Base-by-base conservation (phyloP, 2,888 invertebrate genomes). In the Nomada lathburiana region DNA sequence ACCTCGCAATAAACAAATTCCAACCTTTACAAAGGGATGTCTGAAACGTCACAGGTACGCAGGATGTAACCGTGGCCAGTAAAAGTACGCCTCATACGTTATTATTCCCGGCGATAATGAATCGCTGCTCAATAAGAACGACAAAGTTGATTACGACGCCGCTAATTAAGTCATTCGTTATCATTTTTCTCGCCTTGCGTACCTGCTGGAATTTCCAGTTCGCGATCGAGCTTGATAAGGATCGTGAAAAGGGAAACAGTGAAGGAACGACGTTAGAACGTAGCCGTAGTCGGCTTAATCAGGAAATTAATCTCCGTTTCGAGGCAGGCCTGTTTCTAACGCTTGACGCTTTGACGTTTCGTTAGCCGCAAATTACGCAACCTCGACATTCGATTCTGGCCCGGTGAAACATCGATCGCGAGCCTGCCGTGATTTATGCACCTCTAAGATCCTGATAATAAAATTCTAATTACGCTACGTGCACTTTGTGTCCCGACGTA, bases 291-390 rank as follows among this genome's bases (percentile, higher is more conserved):
- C 42, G 59, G 26, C 18, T 81, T 69, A 73, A 82, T 82, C 69
- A 82, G 65, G 65, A 73, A 82, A 77, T 77, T 62, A 63, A 77
- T 73, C 62, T 77, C 65, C 36, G 42, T 65, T 73, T 63, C 62
- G 11, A n/a, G 65, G 60, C 20, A 44, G 53, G 71, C 69, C 52
- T 23, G 76, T 42, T 72, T n/a, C 69, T 52, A 69, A 77, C 60
- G 57, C 53, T 62, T 42, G 50, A 63, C 29, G n/a, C 57, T 60
- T 52, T 47, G 59, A 20, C 36, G 18, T 70, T 70, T 67, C 77
- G 76, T 72, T 82, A 65, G 36, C 59, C 57, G 52, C 36, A 55
- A 26, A 82, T 74, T 83, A 60, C 74, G 60, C 59, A 68, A 82
- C 50, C 55, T 26, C 53, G 72, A 81, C 18, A 36, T 77, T 68